These are phyloP conservation scores for Spondyliosoma cantharus DNA, from an alignment of 2,797 vertebrate genomes.

Conservation along the genomic window DNA sequence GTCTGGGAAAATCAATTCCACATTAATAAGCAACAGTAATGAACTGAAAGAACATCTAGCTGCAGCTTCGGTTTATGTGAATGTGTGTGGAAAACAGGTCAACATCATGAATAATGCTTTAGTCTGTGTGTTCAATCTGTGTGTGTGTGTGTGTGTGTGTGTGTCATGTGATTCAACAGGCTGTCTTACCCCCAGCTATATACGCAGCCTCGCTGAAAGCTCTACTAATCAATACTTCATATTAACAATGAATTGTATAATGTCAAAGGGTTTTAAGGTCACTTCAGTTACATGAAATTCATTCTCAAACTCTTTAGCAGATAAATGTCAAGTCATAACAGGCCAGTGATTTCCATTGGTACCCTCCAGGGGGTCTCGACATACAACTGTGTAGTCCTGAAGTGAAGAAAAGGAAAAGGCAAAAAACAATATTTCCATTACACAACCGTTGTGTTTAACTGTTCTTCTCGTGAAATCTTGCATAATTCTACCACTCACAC, in stretches of 20 bases:
- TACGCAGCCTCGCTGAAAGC: not conserved
- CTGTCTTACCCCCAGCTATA: not conserved
- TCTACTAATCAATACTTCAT: conserved; percentile 2
- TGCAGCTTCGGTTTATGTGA: conserved; percentile 15
- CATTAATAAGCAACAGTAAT: conserved; percentile 42
- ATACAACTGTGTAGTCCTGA: not conserved
- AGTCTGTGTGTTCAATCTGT: not conserved
- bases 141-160: conserved; percentile 31
- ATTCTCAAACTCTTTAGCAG: not conserved
- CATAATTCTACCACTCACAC: no score
- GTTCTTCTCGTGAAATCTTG: no score
- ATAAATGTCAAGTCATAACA: not conserved
- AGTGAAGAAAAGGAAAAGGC: no score
- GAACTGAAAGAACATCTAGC: conserved; percentile 30
- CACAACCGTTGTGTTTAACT: no score
- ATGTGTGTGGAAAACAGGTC: conserved; percentile 20
- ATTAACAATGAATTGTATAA: not conserved
- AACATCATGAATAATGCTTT: conserved; percentile 15
- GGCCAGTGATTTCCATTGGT: not conserved
- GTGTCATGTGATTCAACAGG: conserved; percentile 20
- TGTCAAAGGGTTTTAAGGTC: not conserved
- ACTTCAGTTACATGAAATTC: not conserved
- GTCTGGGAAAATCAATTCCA: conserved; percentile 47
- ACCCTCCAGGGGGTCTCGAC: not conserved
- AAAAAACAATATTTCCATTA: no score